Conservation (phyloP, 2,888 invertebrate species). For the Cerastis rubricosa region DNA sequence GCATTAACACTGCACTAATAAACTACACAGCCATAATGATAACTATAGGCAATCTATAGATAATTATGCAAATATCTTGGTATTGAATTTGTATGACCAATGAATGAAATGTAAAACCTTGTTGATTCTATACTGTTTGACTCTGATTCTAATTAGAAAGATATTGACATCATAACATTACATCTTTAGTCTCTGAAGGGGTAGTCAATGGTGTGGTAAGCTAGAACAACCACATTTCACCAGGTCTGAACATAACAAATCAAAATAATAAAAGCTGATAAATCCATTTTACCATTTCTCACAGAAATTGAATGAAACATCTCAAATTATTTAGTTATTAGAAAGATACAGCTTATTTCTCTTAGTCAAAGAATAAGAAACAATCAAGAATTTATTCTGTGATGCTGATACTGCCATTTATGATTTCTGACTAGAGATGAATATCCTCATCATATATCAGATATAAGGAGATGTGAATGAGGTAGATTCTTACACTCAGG, state of each 20-base stretch:
- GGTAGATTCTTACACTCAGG: neutral
- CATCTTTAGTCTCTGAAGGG: neutral
- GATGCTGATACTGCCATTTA: neutral
- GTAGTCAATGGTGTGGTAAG: neutral
- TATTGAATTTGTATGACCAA: conserved; percentile 18
- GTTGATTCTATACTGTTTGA: neutral
- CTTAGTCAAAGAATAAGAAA: neutral
- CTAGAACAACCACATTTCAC: neutral
- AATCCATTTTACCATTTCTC: neutral
- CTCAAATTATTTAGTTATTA: neutral
- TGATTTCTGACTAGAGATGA: too few relatives aligned
- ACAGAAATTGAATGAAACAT: neutral
- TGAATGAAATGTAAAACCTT: neutral
- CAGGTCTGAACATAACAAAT: neutral
- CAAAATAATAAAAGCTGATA: neutral
- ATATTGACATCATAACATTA: neutral
- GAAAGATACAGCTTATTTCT: neutral
- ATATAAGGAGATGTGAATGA: neutral
- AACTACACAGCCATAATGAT: conserved; percentile 7
- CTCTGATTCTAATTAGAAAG: neutral
- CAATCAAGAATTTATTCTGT: neutral
- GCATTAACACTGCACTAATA: conserved; percentile 38
- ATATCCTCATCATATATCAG: neutral
- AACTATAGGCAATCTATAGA: conserved; percentile 3
- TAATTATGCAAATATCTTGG: conserved; percentile 25